Evolutionary conservation across 2,113 vertebrate genomes (phyloP), one percentile per base, ranked within the genome.

Genomic region (Ailurus styani): DNA sequence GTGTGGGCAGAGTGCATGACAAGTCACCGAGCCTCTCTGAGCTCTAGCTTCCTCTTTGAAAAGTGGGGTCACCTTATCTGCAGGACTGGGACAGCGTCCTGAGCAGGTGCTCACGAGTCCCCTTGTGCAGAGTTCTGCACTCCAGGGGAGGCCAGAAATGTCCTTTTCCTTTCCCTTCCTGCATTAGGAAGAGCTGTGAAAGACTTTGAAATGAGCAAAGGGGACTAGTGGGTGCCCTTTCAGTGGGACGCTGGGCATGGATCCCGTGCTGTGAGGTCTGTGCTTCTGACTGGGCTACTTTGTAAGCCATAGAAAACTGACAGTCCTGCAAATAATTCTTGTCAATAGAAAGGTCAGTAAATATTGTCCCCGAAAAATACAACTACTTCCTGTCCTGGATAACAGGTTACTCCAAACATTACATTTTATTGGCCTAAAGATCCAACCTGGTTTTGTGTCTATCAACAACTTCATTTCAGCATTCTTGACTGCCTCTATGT

Each of bases 1-100:
- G 1, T n/a, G 42, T 34, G 62, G 21, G 40, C 42, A 13, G 2
- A 20, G 29, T 34, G 31, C 20, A 4, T 7, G 18, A 1, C 2
- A 10, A 17, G 52, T 34, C 85, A 11, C 27, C 27, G 1, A 23
- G 37, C 60, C 12, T 47, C 75, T 60, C 73, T 0, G 29, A 54
- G 62, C 55, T 64, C 73, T 29, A 23, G 45, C 3, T 82, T 60
- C 42, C 64, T 72, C 66, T 66, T n/a, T 9, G 47, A 40, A 62
- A 55, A 40, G 50, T 5, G 3, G 47, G 37, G 23, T 55, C 57
- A 5, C 11, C 27, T 34, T 0, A 13, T 21, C 77, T 27, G 15
- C n/a, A 84, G 45, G 42, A 42, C 12, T 77, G 57, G 81, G 40
- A 18, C 47, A 4, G 64, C 15, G 3, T 54, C 55, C 47, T 54